Percentiles rank a stretch among this genome's conserved stretches.
These are phyloP conservation scores for Sebastes trivittatus DNA, from an alignment of 2,797 vertebrate species.

Conservation along the genomic window DNA sequence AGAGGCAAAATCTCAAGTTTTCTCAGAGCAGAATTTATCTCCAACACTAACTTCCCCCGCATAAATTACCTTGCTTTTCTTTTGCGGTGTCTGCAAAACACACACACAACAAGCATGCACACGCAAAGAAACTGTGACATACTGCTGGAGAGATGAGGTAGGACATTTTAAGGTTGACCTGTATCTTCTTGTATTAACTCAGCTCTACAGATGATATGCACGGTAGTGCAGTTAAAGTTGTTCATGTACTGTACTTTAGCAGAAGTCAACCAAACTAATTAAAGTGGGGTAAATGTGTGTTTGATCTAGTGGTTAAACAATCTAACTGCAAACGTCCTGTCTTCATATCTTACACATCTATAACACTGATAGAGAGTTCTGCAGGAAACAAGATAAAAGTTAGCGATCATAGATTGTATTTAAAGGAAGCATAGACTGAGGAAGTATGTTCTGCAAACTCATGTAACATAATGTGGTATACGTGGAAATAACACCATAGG, in stretches of 20 bases:
- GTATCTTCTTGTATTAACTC: background rate
- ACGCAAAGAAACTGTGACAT: background rate
- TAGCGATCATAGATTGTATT: background rate
- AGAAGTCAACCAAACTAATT: background rate
- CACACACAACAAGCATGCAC: background rate
- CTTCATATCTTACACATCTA: background rate
- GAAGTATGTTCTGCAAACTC: background rate
- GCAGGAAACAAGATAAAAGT: background rate
- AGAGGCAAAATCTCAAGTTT: background rate
- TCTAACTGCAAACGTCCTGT: background rate
- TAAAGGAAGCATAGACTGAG: background rate
- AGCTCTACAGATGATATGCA: background rate
- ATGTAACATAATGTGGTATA: background rate
- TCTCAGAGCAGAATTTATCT: background rate
- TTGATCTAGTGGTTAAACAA: background rate
- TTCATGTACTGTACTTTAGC: background rate
- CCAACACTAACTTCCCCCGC: background rate
- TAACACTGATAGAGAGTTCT: background rate
- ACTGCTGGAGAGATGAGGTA: background rate
- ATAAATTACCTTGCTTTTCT: background rate
- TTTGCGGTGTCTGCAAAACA: background rate
- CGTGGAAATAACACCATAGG: constrained; percentile 3
- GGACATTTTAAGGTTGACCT: background rate
- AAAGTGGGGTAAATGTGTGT: background rate
- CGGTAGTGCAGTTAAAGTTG: background rate